Conservation (phyloP, 2,113 vertebrate genomes). For the Miniopterus natalensis region DNA sequence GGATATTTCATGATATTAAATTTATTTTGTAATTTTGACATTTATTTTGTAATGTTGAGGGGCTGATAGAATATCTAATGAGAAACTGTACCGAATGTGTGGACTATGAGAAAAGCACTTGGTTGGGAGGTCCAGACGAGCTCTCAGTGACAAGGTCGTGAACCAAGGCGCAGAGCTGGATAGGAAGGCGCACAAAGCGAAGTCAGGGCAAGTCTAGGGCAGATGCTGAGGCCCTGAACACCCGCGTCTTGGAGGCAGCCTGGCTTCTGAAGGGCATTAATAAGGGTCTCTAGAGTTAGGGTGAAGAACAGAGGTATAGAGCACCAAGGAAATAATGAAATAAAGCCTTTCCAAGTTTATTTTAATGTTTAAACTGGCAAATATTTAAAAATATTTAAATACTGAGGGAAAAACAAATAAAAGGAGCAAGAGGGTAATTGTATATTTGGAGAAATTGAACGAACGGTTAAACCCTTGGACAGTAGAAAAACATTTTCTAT, state of each 20-base stretch:
- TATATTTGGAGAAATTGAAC: not conserved
- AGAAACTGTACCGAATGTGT: not conserved
- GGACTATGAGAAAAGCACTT: not conserved
- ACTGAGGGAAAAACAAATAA: not conserved
- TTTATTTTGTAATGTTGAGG: not conserved
- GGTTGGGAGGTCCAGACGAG: not conserved
- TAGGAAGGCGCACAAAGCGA: not conserved
- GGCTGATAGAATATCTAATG: not conserved
- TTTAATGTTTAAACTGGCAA: not conserved
- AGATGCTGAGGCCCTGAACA: not conserved
- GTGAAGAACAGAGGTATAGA: not conserved
- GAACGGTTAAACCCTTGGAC: not conserved
- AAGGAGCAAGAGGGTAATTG: not conserved
- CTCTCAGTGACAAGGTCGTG: not conserved
- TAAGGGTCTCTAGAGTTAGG: not conserved
- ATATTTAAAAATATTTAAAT: not conserved
- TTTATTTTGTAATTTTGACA: not conserved
- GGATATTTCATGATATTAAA: not conserved
- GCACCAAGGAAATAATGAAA: not conserved
- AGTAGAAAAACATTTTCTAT: not conserved
- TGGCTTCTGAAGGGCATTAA: not conserved
- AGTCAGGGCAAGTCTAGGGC: too few relatives aligned
- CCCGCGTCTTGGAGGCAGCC: not conserved
- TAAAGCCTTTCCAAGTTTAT: not conserved
- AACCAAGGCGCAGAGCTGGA: not conserved